A percentile compares a stretch with the other conserved stretches of the same genome.
These are phyloP conservation scores for Pseudopodoces humilis DNA, from an alignment of 2,113 vertebrate species.

Conservation along the genomic window DNA sequence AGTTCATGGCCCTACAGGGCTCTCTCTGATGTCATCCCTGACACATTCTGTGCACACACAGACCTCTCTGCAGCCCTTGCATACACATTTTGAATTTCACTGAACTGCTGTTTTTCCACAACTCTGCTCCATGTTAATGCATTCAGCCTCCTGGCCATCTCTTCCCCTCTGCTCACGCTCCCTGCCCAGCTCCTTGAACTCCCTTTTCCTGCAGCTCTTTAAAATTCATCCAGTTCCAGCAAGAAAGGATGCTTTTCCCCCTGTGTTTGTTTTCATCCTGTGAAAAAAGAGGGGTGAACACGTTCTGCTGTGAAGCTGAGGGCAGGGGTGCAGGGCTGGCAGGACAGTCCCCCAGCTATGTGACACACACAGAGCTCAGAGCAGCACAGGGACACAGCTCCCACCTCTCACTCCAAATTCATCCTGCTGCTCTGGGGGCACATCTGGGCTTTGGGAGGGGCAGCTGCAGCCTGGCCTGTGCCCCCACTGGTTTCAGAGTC, in stretches of 20 bases:
- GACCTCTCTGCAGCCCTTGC: neutral
- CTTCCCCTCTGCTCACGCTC: neutral
- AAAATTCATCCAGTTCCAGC: neutral
- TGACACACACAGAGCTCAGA: neutral
- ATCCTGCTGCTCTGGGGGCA: neutral
- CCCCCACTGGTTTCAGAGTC: too few relatives aligned
- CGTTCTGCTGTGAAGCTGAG: neutral
- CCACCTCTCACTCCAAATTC: accelerated
- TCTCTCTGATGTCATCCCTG: neutral
- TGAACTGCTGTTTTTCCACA: neutral
- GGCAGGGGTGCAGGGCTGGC: neutral
- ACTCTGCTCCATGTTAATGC: neutral
- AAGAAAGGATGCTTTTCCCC: neutral
- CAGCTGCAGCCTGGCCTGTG: neutral
- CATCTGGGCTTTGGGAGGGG: neutral
- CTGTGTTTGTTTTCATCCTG: neutral
- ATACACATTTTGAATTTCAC: neutral
- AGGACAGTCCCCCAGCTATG: neutral
- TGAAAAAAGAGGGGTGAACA: neutral
- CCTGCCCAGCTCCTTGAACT: neutral
- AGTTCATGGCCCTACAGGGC: neutral
- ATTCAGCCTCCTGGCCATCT: neutral
- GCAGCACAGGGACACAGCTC: neutral
- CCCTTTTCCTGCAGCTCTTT: neutral
- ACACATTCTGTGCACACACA: neutral